Evolutionary conservation across 2,113 vertebrate species (phyloP), one percentile per base, ranked within the genome.

Genomic region (Pelusios castaneus): DNA sequence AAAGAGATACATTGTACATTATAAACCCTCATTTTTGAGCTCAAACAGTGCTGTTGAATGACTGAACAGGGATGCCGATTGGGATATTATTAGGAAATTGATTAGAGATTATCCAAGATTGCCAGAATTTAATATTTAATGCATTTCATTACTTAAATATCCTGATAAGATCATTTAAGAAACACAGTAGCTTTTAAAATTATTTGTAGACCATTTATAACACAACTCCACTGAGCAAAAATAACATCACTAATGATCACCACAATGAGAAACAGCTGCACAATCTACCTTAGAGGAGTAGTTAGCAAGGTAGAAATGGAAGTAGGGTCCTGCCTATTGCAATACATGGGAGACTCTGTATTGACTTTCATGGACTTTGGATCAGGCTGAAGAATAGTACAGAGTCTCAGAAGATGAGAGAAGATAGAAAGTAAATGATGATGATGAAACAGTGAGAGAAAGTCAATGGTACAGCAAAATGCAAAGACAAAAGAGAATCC

Each of bases 381-480:
- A 80, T 43, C 2, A 81, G 80, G 86, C 6, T 0, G 0, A 19
- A 93, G 94, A 94, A 88, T 10, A 63, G 31, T 29, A 86, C 67
- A 25, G 76, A n/a, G 2, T n/a, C 47, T 55, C 2, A 0, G 31
- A 92, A 22, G 19, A 8, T 45, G 0, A 41, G 63, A 85, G 38
- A 49, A 83, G 38, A 54, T 27, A 81, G 87, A 83, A 9, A 27
- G 12, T 8, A 89, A 13, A 41, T 21, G 27, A 67, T 87, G 85
- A 8, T 54, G 17, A 41, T 21, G 27, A 67, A 58, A 29, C 10
- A 29, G 25, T 0, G 2, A 51, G 76, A 88, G 47, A 24, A 49
- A 10, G 2, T 11, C 5, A 8, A 60, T 2, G 2, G 9, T 77
- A 56, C 52, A 80, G 51, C 75, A 80, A 85, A 73, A 93, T 82